These are phyloP conservation scores for Ranitomeya imitator DNA, from an alignment of 2,113 vertebrate species.

Conservation along the genomic window DNA sequence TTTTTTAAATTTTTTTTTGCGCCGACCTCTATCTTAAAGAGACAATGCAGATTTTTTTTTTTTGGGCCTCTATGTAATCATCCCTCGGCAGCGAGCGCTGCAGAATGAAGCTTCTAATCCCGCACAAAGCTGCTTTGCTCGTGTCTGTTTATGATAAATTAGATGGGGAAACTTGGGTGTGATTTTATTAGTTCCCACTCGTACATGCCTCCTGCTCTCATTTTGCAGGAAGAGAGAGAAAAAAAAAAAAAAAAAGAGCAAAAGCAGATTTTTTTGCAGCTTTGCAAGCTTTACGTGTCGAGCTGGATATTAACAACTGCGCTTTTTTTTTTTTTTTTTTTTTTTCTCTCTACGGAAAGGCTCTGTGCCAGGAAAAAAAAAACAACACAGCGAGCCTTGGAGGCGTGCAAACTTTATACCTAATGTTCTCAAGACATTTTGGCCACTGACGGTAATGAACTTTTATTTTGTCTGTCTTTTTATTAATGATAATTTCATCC, in stretches of 20 bases:
- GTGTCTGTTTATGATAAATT: slow-evolving; percentile 34
- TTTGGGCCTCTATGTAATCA: not conserved
- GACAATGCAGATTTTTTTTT: slow-evolving; percentile 1
- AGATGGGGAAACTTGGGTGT: slow-evolving; percentile 20
- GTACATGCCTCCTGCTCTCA: slow-evolving; percentile 15
- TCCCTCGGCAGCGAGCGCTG: not conserved
- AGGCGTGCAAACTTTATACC: not conserved
- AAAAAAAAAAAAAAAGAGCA: not conserved
- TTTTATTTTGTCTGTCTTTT: not conserved
- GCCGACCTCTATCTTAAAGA: slow-evolving; percentile 9
- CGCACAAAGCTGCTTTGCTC: slow-evolving; percentile 38
- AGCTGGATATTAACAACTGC: not conserved
- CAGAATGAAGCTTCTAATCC: slow-evolving; percentile 43
- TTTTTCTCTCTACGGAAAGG: not conserved
- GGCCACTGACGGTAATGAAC: not conserved
- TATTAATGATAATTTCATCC: not conserved
- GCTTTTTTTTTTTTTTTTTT: slow-evolving; percentile 12
- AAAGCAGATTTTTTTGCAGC: slow-evolving; percentile 33
- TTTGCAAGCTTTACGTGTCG: not conserved
- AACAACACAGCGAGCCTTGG: not conserved
- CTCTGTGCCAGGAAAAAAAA: not conserved
- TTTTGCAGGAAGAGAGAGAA: not conserved
- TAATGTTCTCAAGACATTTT: not conserved
- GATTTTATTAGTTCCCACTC: slow-evolving; percentile 23
- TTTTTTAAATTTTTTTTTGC: not conserved